These are phyloP conservation scores for Temnothorax nylanderi DNA, from an alignment of 1,140 invertebrate genomes.

Conservation along the genomic window DNA sequence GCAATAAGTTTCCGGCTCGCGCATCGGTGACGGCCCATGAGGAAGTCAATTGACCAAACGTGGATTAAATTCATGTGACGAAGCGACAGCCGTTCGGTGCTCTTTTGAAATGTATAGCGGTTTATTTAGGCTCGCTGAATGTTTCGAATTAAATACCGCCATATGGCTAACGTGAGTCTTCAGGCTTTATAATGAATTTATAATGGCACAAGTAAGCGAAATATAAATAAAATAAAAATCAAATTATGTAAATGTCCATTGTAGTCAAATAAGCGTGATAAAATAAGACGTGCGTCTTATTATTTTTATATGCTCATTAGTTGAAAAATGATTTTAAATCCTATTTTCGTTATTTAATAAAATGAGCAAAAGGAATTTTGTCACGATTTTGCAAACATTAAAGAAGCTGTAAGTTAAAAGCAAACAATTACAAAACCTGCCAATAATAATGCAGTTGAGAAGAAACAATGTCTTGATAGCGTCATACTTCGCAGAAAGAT, in stretches of 20 bases:
- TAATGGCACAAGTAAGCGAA: not conserved
- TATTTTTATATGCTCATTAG: not conserved
- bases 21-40: slow-evolving; percentile 35
- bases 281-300: too few relatives aligned
- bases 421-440: not conserved
- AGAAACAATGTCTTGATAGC: not conserved
- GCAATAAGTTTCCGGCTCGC: slow-evolving; percentile 56
- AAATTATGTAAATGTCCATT: not conserved
- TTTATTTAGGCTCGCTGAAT: slow-evolving; percentile 9
- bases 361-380: not conserved
- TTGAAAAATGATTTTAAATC: not conserved
- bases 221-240: not conserved
- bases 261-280: not conserved
- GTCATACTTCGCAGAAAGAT: not conserved
- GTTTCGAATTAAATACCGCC: not conserved
- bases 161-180: not conserved
- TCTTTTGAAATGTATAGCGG: slow-evolving; percentile 29
- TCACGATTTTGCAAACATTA: not conserved
- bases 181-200: not conserved
- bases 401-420: not conserved
- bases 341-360: too few relatives aligned
- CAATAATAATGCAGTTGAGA: not conserved
- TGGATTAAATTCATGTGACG: slow-evolving; percentile 44
- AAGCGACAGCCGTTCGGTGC: not conserved
- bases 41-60: slow-evolving; percentile 58